These are phyloP conservation scores for Imbricaverruca yamaguchii DNA, from an alignment of 2,888 invertebrate genomes.

Conservation along the genomic window DNA sequence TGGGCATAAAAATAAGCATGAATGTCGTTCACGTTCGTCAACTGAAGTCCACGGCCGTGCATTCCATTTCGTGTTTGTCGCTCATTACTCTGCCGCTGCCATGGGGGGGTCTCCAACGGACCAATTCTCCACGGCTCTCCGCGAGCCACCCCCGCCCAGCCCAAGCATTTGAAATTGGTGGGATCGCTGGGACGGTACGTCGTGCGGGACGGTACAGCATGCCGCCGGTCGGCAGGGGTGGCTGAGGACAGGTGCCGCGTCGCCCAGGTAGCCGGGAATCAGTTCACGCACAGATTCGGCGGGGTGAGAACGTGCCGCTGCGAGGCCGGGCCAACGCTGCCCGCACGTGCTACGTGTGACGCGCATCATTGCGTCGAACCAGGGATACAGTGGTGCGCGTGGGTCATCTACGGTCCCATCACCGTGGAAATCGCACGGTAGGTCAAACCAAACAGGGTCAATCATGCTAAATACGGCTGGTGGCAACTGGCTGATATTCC, in stretches of 20 bases:
- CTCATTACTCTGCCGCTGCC: neutral
- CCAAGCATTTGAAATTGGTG: neutral
- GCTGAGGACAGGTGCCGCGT: neutral
- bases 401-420: too few species aligned
- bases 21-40: neutral
- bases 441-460: too few species aligned
- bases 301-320: neutral
- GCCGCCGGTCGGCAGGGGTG: neutral
- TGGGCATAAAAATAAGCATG: too few species aligned
- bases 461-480: too few species aligned
- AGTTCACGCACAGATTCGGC: neutral
- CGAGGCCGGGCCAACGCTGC: too few species aligned
- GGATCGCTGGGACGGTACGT: too few species aligned
- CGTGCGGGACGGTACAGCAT: neutral
- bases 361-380: too few species aligned
- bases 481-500: too few species aligned
- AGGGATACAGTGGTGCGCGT: too few species aligned
- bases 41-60: neutral
- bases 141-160: neutral
- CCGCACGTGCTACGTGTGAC: too few species aligned
- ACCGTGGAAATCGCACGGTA: too few species aligned
- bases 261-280: neutral
- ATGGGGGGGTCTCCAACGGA: neutral
- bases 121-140: slow-evolving; percentile 1
- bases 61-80: neutral